Percentiles rank a stretch among this genome's conserved stretches.
Conservation (phyloP, 2,113 vertebrate species). For the Orcinus orca region DNA sequence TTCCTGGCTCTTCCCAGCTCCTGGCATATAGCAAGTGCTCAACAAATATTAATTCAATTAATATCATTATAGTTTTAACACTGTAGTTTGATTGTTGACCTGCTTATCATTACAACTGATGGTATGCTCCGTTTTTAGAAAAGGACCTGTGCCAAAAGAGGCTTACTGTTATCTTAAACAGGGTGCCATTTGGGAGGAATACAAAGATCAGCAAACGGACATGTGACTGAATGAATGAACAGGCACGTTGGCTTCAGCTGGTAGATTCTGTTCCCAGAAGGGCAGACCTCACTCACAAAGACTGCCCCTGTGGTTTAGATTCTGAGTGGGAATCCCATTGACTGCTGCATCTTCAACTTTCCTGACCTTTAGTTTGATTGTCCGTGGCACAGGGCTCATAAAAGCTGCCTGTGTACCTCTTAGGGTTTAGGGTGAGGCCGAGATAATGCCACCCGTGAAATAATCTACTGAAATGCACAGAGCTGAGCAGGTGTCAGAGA, state of each 20-base stretch:
- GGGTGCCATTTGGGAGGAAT: neutral
- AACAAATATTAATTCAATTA: neutral
- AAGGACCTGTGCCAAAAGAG: neutral
- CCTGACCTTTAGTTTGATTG: neutral
- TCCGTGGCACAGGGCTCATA: neutral
- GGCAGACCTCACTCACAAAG: neutral
- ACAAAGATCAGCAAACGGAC: neutral
- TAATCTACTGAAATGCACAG: no score
- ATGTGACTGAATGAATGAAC: neutral
- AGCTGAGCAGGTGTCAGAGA: neutral
- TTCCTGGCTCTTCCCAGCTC: neutral
- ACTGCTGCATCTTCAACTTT: neutral
- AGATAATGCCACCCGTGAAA: neutral
- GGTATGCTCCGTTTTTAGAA: neutral
- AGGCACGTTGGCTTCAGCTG: neutral
- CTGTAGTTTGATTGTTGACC: neutral
- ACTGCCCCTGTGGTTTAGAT: neutral
- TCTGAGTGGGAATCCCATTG: neutral
- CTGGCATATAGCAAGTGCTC: neutral
- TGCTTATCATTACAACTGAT: neutral
- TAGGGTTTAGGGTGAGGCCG: neutral
- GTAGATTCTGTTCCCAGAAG: neutral
- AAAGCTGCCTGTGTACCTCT: neutral
- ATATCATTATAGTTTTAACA: neutral
- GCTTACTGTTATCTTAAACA: neutral